A percentile compares a stretch with the other conserved stretches of the same genome.
Evolutionary conservation across 2,797 vertebrate species (phyloP).

Genomic region (Poecilia velifera): DNA sequence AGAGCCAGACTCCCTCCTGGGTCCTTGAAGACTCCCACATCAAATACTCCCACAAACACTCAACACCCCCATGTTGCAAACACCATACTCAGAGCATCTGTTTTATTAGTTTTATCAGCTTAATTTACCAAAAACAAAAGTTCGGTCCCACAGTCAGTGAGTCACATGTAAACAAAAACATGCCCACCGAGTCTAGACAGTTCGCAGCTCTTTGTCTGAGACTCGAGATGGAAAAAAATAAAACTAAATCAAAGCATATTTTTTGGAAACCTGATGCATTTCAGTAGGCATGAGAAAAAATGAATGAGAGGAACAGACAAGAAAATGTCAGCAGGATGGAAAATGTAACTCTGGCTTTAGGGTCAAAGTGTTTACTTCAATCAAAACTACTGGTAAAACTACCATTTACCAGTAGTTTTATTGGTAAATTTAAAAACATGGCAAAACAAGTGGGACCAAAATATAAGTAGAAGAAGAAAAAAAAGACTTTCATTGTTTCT

Average conservation of each 20-base stretch:
- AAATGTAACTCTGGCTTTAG: conserved; percentile 28
- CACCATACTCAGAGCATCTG: conserved; percentile 44
- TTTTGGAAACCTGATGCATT: conserved; percentile 34
- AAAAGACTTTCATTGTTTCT: conserved; percentile 11
- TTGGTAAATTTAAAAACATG: not conserved
- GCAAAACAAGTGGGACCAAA: conserved; percentile 14
- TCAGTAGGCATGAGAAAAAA: conserved; percentile 34
- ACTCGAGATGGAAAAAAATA: conserved; percentile 29
- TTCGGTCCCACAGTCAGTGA: conserved; percentile 57
- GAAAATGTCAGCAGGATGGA: conserved; percentile 34
- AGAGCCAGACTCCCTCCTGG: conserved; percentile 69
- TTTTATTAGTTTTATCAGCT: conserved; percentile 65
- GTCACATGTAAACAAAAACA: conserved; percentile 66
- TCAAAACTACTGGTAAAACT: not conserved
- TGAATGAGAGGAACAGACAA: conserved; percentile 7
- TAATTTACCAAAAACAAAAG: conserved; percentile 56
- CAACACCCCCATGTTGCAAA: conserved; percentile 55
- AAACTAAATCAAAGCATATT: conserved; percentile 37
- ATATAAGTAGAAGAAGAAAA: conserved; percentile 15
- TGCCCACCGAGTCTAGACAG: conserved; percentile 47
- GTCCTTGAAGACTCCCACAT: conserved; percentile 76
- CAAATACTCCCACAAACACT: conserved; percentile 70
- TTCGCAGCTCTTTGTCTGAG: conserved; percentile 40
- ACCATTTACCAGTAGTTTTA: no score
- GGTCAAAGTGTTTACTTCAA: conserved; percentile 1